A percentile compares a stretch with the other conserved stretches of the same genome.
Evolutionary conservation across 1,140 invertebrate genomes (phyloP).

Genomic region (Lordiphosa clarofinis): DNA sequence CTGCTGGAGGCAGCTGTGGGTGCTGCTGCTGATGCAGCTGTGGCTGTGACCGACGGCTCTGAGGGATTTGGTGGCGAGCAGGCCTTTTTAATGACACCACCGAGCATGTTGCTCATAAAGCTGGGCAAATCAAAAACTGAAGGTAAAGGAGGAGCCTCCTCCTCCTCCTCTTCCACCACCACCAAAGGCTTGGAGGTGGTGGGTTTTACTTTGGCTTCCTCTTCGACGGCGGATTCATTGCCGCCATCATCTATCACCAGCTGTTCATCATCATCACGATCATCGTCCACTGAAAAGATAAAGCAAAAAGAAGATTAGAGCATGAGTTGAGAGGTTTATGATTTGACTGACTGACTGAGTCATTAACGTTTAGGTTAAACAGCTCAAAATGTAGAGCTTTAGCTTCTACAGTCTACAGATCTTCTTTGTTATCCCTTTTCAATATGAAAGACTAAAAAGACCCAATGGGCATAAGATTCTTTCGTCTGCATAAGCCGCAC

Average conservation of each 20-base stretch:
- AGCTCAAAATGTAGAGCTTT: no score
- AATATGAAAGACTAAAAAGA: no score
- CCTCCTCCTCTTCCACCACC: constrained; percentile 21
- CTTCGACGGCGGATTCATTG: constrained; percentile 39
- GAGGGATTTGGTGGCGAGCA: not conserved
- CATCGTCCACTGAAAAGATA: constrained; percentile 59
- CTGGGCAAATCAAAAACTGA: constrained; percentile 62
- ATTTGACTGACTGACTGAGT: no score
- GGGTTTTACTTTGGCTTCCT: constrained; percentile 28
- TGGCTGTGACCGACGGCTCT: no score
- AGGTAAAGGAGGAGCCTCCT: constrained; percentile 32
- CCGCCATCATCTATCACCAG: constrained; percentile 71
- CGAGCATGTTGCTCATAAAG: constrained; percentile 62
- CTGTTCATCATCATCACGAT: constrained; percentile 69
- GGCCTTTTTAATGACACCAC: not conserved
- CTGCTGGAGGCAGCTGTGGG: not conserved
- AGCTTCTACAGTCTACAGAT: no score
- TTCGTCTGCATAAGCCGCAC: no score
- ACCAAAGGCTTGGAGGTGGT: not conserved
- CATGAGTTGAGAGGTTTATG: not conserved
- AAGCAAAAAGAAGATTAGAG: not conserved
- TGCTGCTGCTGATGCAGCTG: not conserved
- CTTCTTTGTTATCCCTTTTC: no score
- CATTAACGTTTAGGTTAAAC: no score
- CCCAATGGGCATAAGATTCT: no score